These are phyloP conservation scores for Sebastes taczanowskii DNA, from an alignment of 2,797 vertebrate genomes.

Conservation along the genomic window DNA sequence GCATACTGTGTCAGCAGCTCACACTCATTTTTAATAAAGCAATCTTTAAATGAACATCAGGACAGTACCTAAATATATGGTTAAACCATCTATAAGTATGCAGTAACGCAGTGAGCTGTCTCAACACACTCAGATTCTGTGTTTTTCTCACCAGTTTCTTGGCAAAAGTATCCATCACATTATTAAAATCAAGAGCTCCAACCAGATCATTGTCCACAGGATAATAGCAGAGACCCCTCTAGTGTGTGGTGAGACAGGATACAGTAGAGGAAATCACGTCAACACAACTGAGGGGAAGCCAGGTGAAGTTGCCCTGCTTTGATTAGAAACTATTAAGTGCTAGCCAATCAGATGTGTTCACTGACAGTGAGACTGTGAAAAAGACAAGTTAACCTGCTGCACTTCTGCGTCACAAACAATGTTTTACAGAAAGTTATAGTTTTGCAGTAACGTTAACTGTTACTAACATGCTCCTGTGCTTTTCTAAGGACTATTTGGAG, in stretches of 20 bases:
- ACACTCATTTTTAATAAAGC: not conserved
- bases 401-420: not conserved
- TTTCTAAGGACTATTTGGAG: not conserved
- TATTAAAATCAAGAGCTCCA: not conserved
- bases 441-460: not conserved
- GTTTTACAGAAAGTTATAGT: not conserved
- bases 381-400: not conserved
- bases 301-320: not conserved
- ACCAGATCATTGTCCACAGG: not conserved
- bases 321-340: not conserved
- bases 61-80: too few relatives aligned
- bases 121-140: not conserved
- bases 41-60: too few relatives aligned
- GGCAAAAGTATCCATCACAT: not conserved
- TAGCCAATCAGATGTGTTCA: not conserved
- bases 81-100: not conserved
- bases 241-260: not conserved
- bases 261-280: not conserved
- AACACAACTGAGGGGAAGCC: not conserved
- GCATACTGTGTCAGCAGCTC: not conserved
- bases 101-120: not conserved
- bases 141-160: not conserved
- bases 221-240: not conserved
- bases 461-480: not conserved
- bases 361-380: not conserved